These are phyloP conservation scores for Talpa occidentalis DNA, from an alignment of 2,113 vertebrate genomes.

Conservation along the genomic window DNA sequence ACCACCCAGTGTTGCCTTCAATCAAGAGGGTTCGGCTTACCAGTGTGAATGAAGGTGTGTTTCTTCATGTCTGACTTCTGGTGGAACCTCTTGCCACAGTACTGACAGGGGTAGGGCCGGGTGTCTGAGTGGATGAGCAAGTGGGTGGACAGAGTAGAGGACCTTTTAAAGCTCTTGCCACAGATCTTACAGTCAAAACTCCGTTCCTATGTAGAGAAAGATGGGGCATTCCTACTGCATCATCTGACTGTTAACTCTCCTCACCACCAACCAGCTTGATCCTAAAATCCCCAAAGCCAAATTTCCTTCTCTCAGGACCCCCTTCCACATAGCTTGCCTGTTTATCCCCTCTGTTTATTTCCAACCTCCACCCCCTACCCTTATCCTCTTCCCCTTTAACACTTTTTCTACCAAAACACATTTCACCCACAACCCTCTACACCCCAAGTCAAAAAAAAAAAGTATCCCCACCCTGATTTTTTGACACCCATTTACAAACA, in stretches of 20 bases:
- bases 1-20: too few species aligned
- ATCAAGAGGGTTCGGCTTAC: constrained; percentile 79
- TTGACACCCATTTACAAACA: constrained; percentile 62
- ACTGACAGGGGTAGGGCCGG: constrained; percentile 97
- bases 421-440: constrained; percentile 64
- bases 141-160: constrained; percentile 97
- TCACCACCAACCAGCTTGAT: neutral
- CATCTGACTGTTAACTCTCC: neutral
- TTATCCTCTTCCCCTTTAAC: constrained; percentile 19
- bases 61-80: constrained; percentile 99
- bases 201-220: constrained; percentile 90
- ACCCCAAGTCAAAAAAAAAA: neutral
- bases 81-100: constrained; percentile 98
- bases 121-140: constrained; percentile 99
- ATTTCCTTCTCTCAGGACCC: neutral
- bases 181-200: constrained; percentile 99
- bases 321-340: neutral
- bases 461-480: constrained; percentile 62
- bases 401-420: constrained; percentile 34
- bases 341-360: neutral
- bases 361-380: neutral
- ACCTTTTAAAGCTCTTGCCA: constrained; percentile 98
- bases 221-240: neutral
- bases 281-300: neutral
- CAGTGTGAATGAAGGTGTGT: constrained; percentile 99